Percentiles rank a stretch among this genome's conserved stretches.
phyloP scores from a whole-genome alignment of 2,888 invertebrate genomes.

The Ennomos quercinarius region DNA sequence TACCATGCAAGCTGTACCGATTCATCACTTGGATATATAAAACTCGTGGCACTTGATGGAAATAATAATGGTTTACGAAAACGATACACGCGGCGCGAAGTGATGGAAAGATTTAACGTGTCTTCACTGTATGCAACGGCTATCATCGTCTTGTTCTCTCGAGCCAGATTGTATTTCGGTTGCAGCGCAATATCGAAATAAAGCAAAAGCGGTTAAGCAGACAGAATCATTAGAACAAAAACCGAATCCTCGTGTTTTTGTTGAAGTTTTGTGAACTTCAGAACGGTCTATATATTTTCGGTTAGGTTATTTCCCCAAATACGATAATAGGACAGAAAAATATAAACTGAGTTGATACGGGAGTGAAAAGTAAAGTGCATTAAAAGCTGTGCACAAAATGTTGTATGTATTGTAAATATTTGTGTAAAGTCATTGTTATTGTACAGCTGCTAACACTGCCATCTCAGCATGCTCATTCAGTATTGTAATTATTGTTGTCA shows the following conservation, averaged over 20 bases:
- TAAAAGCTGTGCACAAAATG: conserved; percentile 5
- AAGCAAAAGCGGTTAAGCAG: conserved; percentile 10
- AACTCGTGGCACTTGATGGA: conserved; percentile 1
- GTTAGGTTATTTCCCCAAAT: no score
- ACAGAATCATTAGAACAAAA: neutral
- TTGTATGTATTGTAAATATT: conserved; percentile 63
- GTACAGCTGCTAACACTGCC: conserved; percentile 60
- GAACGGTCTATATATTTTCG: no score
- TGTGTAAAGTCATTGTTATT: conserved; percentile 53
- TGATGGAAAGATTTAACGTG: conserved; percentile 4
- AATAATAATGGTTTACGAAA: neutral
- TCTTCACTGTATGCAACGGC: conserved; percentile 6
- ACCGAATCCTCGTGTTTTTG: no score
- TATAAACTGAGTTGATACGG: conserved; percentile 10
- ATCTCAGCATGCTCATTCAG: conserved; percentile 59
- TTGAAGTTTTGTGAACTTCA: no score
- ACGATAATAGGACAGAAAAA: no score
- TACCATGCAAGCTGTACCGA: conserved; percentile 11
- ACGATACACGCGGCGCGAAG: conserved; percentile 9
- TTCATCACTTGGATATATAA: conserved; percentile 17
- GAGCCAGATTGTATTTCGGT: conserved; percentile 17
- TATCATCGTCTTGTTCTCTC: conserved; percentile 12
- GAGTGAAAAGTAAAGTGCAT: conserved; percentile 1
- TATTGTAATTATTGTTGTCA: conserved; percentile 40
- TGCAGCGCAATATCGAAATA: conserved; percentile 7